Evolutionary conservation across 2,888 invertebrate species (phyloP), one percentile per base, ranked within the genome.

Genomic region (Tenthredo mesomela): DNA sequence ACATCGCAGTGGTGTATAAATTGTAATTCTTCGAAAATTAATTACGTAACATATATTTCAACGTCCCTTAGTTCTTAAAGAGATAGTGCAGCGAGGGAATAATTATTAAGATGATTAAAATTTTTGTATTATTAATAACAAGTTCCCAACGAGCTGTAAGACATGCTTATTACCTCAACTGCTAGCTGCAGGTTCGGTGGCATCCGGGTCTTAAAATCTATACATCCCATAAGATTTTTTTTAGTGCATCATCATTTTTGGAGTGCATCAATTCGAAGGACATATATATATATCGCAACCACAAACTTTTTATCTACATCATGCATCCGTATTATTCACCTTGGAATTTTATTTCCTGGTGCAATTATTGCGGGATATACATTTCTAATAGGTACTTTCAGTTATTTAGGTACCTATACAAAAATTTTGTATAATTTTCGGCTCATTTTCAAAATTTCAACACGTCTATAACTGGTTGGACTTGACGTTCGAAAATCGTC

Each of bases 1-100:
- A 5, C 1, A n/a, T 2, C 29, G 29, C 29, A 29, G 2, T 6
- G n/a, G 54, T 54, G 18, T 54, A 7, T 54, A 7, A 54, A n/a
- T 54, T 54, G 0, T 54, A n/a, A 54, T 54, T 54, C n/a, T n/a
- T 54, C n/a, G 54, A 54, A 54, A 54, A 54, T 54, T 54, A 54
- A 54, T 54, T 54, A n/a, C 54, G n/a, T n/a, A 54, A 54, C n/a
- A n/a, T 54, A 54, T 54, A 54, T n/a, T 54, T n/a, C 54, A 54
- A 54, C 54, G 25, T 25, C 12, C 10, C 25, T 25, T 61, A 9
- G 2, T 61, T 25, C 10, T 61, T 25, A 61, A 25, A 61, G 2
- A 61, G n/a, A n/a, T n/a, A n/a, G 12, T 61, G 21, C 10, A 61
- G 25, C 21, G 12, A 61, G 4, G 54, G n/a, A 54, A 54, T 54